Evolutionary conservation across 2,888 invertebrate genomes (phyloP).

Genomic region (Torymus aiolomorphi): DNA sequence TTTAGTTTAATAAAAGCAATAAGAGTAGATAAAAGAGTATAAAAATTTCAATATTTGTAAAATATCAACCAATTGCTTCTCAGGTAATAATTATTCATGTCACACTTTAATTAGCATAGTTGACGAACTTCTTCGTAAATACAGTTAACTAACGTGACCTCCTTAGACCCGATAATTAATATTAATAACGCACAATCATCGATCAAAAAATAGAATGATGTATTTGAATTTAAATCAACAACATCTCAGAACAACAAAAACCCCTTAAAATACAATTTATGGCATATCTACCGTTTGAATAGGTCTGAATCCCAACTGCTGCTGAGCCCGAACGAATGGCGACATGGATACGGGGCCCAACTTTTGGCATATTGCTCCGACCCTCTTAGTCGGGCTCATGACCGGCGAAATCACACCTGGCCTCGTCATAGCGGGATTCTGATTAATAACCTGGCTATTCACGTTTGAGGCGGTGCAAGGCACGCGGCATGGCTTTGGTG

Average conservation of each 20-base stretch:
- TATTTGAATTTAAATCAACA: no score
- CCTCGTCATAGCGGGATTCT: constrained; percentile 67
- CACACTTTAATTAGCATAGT: constrained; percentile 7
- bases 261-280: no score
- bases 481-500: constrained; percentile 73
- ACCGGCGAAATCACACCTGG: constrained; percentile 71
- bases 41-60: no score
- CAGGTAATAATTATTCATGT: neutral
- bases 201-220: no score
- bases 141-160: neutral
- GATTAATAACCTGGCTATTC: constrained; percentile 67
- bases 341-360: constrained; percentile 73
- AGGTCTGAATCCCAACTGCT: constrained; percentile 68
- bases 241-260: no score
- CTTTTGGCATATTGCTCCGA: constrained; percentile 71
- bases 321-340: constrained; percentile 73
- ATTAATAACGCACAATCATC: neutral
- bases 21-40: no score
- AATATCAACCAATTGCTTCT: no score
- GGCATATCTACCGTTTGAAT: constrained; percentile 22
- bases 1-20: no score
- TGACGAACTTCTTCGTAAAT: neutral
- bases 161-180: neutral
- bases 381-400: constrained; percentile 65
- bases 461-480: constrained; percentile 68